Evolutionary conservation across 2,888 invertebrate genomes (phyloP).

Genomic region (Galerucella nymphaeae): DNA sequence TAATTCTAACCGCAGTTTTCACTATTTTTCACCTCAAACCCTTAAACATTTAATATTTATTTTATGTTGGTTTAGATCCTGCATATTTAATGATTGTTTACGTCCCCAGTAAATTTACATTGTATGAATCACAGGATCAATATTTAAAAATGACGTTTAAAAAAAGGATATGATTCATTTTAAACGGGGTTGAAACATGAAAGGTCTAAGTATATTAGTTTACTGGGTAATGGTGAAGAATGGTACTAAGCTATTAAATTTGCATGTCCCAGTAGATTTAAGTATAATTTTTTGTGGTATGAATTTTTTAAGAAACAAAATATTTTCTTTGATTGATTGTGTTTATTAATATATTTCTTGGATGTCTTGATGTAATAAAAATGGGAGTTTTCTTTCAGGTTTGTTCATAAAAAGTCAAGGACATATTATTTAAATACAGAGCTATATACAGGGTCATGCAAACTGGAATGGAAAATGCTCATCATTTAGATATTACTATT

Average conservation of each 20-base stretch:
- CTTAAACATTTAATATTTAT: not conserved
- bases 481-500: too few relatives aligned
- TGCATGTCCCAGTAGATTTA: not conserved
- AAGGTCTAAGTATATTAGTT: constrained; percentile 3
- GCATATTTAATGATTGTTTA: not conserved
- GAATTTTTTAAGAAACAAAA: not conserved
- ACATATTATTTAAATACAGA: too few relatives aligned
- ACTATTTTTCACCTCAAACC: not conserved
- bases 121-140: constrained; percentile 11
- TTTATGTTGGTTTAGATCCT: not conserved
- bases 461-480: too few relatives aligned
- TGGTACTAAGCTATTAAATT: constrained; percentile 12
- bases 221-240: not conserved
- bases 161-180: constrained; percentile 12
- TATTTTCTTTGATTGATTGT: not conserved
- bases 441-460: too few relatives aligned
- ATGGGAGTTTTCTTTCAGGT: too few relatives aligned
- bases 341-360: too few relatives aligned
- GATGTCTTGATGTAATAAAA: too few relatives aligned
- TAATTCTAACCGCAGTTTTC: not conserved
- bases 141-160: constrained; percentile 5
- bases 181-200: constrained; percentile 12
- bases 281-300: not conserved
- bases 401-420: too few relatives aligned
- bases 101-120: not conserved